Evolutionary conservation across 1,140 invertebrate genomes (phyloP), one percentile per base, ranked within the genome.

Genomic region (Ruditapes philippinarum): DNA sequence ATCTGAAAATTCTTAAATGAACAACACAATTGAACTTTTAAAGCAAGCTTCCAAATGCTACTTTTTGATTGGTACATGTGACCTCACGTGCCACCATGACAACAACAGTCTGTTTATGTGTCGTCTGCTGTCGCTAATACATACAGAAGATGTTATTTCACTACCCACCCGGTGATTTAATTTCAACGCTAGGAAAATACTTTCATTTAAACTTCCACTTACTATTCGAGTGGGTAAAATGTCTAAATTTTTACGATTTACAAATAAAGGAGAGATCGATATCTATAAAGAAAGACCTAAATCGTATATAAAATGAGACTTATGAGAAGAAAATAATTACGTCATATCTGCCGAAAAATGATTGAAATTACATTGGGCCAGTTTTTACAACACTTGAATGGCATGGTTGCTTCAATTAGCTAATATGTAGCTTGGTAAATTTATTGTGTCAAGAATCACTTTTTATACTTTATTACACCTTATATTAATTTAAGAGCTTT

Each of bases 201-300:
- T 70, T 70, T n/a, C 65, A 70, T 70, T 70, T 70, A 70, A 70
- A 70, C 65, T 70, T 70, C 36, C 36, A 70, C 65, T 70, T 70
- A 70, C 36, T 17, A 40, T 70, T 70, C 36, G 33, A 70, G 65
- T 70, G 65, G 36, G 33, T 70, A 70, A 70, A 38, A 40, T 40
- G 65, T 38, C 33, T 38, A 70, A 40, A 70, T 40, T 36, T n/a
- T 70, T 70, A 70, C 65, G 65, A 40, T 70, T 70, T 70, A 70
- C 65, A 70, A 70, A 70, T 70, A 70, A 70, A 38, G 33, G 25
- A 7, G 0, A 38, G 65, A 70, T 70, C 65, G 33, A 70, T 70
- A 70, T 70, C 65, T 19, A 28, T 36, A 36, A 70, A 70, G 57
- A 62, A 28, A 62, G 19, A 62, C 57, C 19, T 25, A 28, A 28